Evolutionary conservation across 2,113 vertebrate genomes (phyloP).

Genomic region (Mormoops blainvillei): DNA sequence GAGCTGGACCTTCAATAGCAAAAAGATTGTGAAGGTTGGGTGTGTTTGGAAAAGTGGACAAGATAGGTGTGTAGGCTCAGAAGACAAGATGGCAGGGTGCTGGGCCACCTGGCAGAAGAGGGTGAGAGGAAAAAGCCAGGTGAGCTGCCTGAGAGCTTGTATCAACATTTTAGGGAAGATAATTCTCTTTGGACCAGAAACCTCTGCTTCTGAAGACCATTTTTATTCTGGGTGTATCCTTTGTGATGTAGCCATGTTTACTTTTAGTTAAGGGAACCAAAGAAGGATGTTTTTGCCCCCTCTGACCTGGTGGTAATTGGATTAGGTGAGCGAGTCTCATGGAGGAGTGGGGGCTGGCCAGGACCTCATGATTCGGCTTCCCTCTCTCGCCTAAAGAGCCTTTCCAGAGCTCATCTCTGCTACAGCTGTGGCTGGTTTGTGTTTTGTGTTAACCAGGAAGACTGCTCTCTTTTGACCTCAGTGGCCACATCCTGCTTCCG

Average conservation of each 20-base stretch:
- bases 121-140: background rate
- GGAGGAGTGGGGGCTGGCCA: no score
- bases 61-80: no score
- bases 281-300: background rate
- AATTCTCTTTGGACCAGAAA: background rate
- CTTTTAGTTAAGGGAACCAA: background rate
- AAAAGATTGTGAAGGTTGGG: background rate
- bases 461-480: background rate
- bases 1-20: background rate
- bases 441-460: conserved; percentile 23
- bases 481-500: conserved; percentile 69
- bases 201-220: background rate
- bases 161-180: background rate
- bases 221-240: background rate
- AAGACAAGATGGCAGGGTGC: background rate
- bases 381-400: background rate
- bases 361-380: background rate
- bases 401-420: background rate
- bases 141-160: background rate
- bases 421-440: background rate
- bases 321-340: background rate
- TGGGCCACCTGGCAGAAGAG: background rate
- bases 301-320: background rate
- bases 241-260: background rate
- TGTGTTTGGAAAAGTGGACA: background rate